Conservation (phyloP, 2,888 invertebrate species). For the Dascillus cervinus region DNA sequence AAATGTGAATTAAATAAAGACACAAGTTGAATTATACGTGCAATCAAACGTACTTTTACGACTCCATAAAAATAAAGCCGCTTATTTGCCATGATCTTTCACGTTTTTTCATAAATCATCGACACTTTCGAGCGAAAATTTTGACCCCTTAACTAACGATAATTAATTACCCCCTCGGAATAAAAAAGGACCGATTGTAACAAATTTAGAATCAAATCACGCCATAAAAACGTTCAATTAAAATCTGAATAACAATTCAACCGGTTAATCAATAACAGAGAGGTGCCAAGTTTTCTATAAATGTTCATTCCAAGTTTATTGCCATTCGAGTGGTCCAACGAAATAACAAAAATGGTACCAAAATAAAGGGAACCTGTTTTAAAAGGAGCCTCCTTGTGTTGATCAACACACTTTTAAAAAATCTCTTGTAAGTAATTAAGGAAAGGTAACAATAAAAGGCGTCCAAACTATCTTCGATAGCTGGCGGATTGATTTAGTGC, state of each 20-base stretch:
- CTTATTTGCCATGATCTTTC: conserved; percentile 3
- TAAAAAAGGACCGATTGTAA: conserved; percentile 4
- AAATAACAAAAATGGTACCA: conserved; percentile 10
- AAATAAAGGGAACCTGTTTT: too few species aligned
- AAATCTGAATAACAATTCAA: conserved; percentile 23
- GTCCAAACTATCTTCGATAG: conserved; percentile 34
- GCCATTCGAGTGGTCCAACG: conserved; percentile 25
- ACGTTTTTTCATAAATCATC: background rate
- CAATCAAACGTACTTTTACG: conserved; percentile 6
- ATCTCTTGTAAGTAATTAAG: conserved; percentile 38
- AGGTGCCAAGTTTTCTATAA: conserved; percentile 37
- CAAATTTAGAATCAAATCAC: conserved; percentile 5
- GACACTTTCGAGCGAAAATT: too few species aligned
- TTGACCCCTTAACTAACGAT: too few species aligned
- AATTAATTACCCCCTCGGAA: too few species aligned
- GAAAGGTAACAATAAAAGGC: conserved; percentile 40
- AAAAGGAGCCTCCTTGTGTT: background rate
- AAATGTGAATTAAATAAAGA: conserved; percentile 2
- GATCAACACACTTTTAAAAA: conserved; percentile 15
- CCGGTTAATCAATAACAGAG: conserved; percentile 33
- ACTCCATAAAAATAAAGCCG: conserved; percentile 4
- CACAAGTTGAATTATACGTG: conserved; percentile 4
- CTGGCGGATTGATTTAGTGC: conserved; percentile 36
- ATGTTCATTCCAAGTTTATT: conserved; percentile 33
- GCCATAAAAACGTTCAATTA: conserved; percentile 15